A percentile compares a stretch with the other conserved stretches of the same genome.
These are phyloP conservation scores for Tenebrio molitor DNA, from an alignment of 1,140 invertebrate species.

Conservation along the genomic window DNA sequence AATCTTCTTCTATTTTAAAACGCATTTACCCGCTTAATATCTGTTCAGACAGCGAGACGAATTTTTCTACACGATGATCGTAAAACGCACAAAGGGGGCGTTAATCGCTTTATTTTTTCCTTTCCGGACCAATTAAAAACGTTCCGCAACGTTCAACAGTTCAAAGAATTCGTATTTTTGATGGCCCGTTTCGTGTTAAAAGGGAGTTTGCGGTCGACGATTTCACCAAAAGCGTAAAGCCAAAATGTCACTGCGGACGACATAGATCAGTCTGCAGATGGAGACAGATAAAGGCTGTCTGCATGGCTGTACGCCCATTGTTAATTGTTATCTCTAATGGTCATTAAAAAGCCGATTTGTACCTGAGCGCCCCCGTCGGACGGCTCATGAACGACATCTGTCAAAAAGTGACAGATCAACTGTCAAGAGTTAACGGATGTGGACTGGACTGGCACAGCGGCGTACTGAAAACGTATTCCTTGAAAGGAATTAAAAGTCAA, in stretches of 20 bases:
- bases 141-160: not conserved
- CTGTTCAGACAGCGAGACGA: not conserved
- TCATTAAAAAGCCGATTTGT: constrained; percentile 12
- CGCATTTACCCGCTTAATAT: constrained; percentile 17
- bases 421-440: no score
- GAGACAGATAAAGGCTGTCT: constrained; percentile 37
- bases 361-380: no score
- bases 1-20: constrained; percentile 32
- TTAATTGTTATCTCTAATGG: constrained; percentile 28
- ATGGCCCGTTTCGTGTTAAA: not conserved
- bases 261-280: constrained; percentile 38
- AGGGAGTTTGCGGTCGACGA: constrained; percentile 15
- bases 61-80: constrained; percentile 11
- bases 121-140: constrained; percentile 2
- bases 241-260: constrained; percentile 20
- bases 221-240: constrained; percentile 36
- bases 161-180: not conserved
- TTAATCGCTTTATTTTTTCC: constrained; percentile 10
- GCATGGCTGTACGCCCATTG: constrained; percentile 29
- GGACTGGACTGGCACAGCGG: no score
- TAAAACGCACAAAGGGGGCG: not conserved
- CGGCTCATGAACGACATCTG: no score
- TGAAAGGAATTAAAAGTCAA: no score
- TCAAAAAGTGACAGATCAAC: no score
- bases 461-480: no score